Base-by-base conservation (phyloP, 2,113 vertebrate species). In the Rhinichthys klamathensis region DNA sequence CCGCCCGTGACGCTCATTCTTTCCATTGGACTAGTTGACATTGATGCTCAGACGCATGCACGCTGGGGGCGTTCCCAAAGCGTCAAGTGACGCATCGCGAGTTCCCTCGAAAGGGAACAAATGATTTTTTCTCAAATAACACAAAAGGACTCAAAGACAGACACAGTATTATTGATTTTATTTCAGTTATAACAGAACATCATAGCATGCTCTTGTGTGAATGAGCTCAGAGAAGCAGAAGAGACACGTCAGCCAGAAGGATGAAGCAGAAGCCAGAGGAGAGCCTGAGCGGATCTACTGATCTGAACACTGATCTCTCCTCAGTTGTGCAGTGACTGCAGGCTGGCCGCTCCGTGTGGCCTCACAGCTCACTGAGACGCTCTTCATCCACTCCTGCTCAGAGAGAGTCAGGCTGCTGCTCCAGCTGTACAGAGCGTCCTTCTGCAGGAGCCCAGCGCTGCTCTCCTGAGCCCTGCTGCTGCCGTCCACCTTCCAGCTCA, bases 281-380 rank as follows among this genome's bases (percentile, higher is more conserved):
- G 58, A 23, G 51, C 18, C 51, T 54, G 58, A 61, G 58, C 10
- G 1, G 1, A 7, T 78, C 90, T 92, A 90, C 86, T 41, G 41
- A 41, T 85, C 63, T 81, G 85, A 86, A 84, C 90, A 92, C 83
- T 10, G 58, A 11, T 63, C 84, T 85, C 82, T 87, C n/a, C 85
- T 79, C 87, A 92, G 88, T 84, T 90, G 23, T 73, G 1, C 80
- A 87, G 84, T 90, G 83, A 90, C 86, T 9, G 89, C 76, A 63
- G 74, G 74, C 82, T 90, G 85, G 76, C 87, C 89, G 65, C 10
- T 77, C 82, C 76, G 80, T 73, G 67, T 87, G 89, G 90, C 90
- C 90, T 91, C 89, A 81, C 92, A 93, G 87, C 58, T 88, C 77
- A 92, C 89, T 77, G 87, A 76, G 65, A 27, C 75, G 38, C 44